Base-by-base conservation (phyloP, 2,888 invertebrate species). In the Creontiades dilutus region DNA sequence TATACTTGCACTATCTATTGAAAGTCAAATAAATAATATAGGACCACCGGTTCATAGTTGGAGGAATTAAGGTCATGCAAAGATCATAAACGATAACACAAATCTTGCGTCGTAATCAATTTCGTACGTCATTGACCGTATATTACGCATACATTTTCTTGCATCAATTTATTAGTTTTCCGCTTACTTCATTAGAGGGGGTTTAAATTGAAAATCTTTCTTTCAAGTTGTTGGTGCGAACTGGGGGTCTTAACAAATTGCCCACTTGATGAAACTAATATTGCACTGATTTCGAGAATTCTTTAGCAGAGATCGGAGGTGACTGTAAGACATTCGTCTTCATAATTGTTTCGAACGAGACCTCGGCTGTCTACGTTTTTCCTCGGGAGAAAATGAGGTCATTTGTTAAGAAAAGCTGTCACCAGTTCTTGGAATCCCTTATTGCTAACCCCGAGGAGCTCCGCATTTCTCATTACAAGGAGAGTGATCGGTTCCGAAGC, bases 261-360 rank as follows among this genome's bases (percentile, higher is more conserved):
- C 57, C n/a, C 16, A 14, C 57, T 57, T 57, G 57, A 57, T 57
- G 57, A 57, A 57, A 16, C 57, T 5, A 57, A 57, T 57, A 57
- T n/a, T n/a, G 57, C 57, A n/a, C 57, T 57, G 57, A 57, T 57
- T 57, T 57, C 57, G n/a, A 57, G 57, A 57, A 57, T 57, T 57
- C 57, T n/a, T 57, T 57, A 14, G 57, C 57, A n/a, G 16, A 57
- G 57, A 57, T 57, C 57, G 57, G 57, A 52, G 52, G 52, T 52
- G 52, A 16, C 57, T 57, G 5, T n/a, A 7, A 57, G n/a, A n/a
- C 57, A 57, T 57, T 57, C 19, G 57, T 57, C 57, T 57, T n/a
- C 57, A 57, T 57, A 57, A 57, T 57, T 57, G 57, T 57, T 57
- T 57, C 57, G 14, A n/a, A 57, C 57, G 57, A n/a, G 57, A 57